Conservation (phyloP, 2,113 vertebrate species). For the Phylloscopus trochilus region DNA sequence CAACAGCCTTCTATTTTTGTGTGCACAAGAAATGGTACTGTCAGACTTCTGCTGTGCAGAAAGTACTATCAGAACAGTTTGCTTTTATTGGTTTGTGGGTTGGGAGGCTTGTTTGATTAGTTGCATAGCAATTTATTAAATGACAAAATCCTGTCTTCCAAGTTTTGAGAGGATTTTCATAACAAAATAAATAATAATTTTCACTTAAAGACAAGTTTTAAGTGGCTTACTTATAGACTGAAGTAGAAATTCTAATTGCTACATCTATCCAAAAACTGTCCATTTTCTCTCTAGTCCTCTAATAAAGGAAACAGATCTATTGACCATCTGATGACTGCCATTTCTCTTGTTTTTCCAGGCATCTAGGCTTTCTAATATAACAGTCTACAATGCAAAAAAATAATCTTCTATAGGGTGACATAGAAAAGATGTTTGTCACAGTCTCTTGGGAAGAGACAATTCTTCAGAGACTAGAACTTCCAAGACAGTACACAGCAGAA, state of each 20-base stretch:
- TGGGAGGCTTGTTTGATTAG: conserved; percentile 12
- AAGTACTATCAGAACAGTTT: neutral
- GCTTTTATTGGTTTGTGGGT: neutral
- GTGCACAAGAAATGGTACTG: neutral
- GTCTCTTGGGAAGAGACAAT: neutral
- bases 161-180: neutral
- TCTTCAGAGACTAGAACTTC: neutral
- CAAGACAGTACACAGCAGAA: neutral
- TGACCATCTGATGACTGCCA: neutral
- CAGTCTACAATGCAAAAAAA: neutral
- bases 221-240: neutral
- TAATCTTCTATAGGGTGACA: neutral
- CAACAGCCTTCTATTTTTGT: neutral
- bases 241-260: neutral
- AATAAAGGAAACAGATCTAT: neutral
- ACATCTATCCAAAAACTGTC: neutral
- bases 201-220: neutral
- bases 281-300: neutral
- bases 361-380: neutral
- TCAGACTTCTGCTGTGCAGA: neutral
- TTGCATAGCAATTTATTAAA: neutral
- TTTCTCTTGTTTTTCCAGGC: neutral
- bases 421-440: neutral
- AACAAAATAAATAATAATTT: neutral
- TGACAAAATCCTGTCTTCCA: neutral